Conservation (phyloP, 2,888 invertebrate genomes). For the Caenorhabditis sulstoni region DNA sequence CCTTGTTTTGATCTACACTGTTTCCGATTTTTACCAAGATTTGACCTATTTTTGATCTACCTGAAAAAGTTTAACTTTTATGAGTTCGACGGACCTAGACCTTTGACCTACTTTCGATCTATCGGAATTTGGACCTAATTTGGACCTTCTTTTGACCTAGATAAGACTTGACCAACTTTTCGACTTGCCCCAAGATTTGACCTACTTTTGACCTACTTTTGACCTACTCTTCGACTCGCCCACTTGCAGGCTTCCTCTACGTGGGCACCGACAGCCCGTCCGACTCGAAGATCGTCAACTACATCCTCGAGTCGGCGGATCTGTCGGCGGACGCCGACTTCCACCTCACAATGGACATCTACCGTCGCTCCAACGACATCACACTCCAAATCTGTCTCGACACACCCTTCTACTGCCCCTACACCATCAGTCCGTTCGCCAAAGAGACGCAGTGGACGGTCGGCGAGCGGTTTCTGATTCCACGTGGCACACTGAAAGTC, state of each 20-base stretch:
- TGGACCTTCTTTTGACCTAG: too few relatives aligned
- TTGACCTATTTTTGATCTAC: too few relatives aligned
- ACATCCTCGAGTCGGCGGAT: constrained; percentile 72
- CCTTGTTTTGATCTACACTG: too few relatives aligned
- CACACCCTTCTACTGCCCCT: constrained; percentile 71
- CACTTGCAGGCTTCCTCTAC: constrained; percentile 69
- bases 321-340: constrained; percentile 68
- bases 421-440: constrained; percentile 66
- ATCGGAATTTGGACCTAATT: too few relatives aligned
- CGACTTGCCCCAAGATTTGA: too few relatives aligned
- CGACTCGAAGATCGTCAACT: constrained; percentile 62
- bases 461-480: constrained; percentile 67
- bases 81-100: too few relatives aligned
- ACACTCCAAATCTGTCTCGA: constrained; percentile 74
- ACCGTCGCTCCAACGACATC: constrained; percentile 74
- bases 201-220: too few relatives aligned
- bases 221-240: too few relatives aligned
- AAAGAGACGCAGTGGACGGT: constrained; percentile 69
- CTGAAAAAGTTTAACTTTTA: too few relatives aligned
- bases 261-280: constrained; percentile 70
- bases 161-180: too few relatives aligned
- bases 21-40: too few relatives aligned
- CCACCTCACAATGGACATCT: constrained; percentile 70
- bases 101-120: too few relatives aligned
- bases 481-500: constrained; percentile 67